Evolutionary conservation across 2,888 invertebrate species (phyloP), one percentile per base, ranked within the genome.

Genomic region (Ophion ventricosus): DNA sequence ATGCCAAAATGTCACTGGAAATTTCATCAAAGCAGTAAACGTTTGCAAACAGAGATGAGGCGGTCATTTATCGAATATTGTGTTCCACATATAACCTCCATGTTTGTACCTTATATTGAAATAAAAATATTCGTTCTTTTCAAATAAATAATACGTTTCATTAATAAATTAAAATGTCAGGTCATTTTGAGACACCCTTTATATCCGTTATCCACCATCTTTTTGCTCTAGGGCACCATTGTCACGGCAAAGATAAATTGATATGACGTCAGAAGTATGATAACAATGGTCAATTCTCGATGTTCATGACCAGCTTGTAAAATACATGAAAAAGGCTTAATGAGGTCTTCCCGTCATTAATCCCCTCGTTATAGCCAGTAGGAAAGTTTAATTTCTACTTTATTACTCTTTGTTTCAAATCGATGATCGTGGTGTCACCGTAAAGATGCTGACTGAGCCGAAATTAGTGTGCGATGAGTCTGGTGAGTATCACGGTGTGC

Each of bases 401-500:
- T 78, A 49, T 26, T 64, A 57, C 25, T 57, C 35, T 26, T 81
- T 78, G 74, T 75, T 79, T 64, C 59, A 67, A 79, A 56, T 79
- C 25, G 56, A 67, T 72, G 74, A 82, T 82, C 61, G 75, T 35
- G 64, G 40, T 57, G 66, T 73, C 40, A 17, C 70, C 76, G 63
- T 64, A 63, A 82, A 79, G 70, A 82, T 73, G 75, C 72, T 66
- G 75, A 78, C 81, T 61, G 75, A 76, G 79, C 66, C 72, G 56
- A 73, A 82, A 84, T 79, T 84, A 82, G 61, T 54, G 72, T 57
- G 57, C 66, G 35, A 57, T 56, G 75, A 70, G 75, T 82, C 75
- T 76, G 72, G 75, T 61, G 75, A 84, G 76, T 79, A 79, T 43
- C 74, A 69, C 69, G 78, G 40, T 70, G 35, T 59, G 74, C 49